Conservation (phyloP, 2,797 vertebrate genomes). For the Sphenopsis melanotis region DNA sequence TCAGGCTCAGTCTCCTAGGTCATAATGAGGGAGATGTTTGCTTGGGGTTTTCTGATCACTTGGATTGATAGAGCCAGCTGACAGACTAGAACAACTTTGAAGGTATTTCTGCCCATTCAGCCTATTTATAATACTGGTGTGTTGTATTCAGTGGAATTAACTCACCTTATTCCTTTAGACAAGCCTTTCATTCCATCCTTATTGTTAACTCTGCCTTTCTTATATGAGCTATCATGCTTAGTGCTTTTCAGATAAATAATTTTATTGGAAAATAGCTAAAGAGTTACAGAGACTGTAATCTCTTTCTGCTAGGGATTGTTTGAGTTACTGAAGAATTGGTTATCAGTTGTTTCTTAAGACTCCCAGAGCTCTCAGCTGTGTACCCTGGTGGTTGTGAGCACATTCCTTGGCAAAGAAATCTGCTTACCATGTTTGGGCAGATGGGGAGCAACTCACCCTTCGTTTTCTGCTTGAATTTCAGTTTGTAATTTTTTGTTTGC, state of each 20-base stretch:
- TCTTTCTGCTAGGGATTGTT: background rate
- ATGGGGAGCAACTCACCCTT: background rate
- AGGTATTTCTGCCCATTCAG: background rate
- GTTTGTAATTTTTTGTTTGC: background rate
- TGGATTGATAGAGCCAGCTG: background rate
- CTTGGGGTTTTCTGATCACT: background rate
- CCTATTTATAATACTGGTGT: background rate
- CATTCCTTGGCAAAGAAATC: background rate
- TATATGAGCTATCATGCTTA: background rate
- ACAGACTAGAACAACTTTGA: background rate
- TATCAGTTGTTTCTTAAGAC: background rate
- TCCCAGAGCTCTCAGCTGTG: background rate
- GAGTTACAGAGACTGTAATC: background rate
- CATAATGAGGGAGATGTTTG: background rate
- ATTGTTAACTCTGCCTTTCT: background rate
- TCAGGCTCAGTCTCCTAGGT: background rate
- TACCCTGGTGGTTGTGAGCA: background rate
- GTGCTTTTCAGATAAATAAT: background rate
- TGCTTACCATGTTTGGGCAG: background rate
- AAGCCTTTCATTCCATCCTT: background rate
- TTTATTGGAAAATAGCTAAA: background rate
- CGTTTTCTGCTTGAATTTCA: background rate
- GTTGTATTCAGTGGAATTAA: background rate
- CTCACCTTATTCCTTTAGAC: background rate
- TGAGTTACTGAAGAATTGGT: background rate